A percentile compares a stretch with the other conserved stretches of the same genome.
These are phyloP conservation scores for Lithobates pipiens DNA, from an alignment of 2,797 vertebrate species.

Conservation along the genomic window DNA sequence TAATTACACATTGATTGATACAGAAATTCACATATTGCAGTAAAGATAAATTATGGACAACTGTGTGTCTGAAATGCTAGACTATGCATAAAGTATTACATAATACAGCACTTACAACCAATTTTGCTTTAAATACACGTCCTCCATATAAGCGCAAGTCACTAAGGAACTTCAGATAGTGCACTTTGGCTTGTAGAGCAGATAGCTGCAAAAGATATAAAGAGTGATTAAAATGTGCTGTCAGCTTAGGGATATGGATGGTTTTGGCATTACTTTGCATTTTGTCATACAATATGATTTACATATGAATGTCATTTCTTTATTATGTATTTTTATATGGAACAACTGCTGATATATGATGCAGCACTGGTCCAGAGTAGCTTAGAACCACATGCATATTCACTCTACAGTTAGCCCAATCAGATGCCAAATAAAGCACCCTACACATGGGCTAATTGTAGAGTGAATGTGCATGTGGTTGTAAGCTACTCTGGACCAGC, in stretches of 20 bases:
- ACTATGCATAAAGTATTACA: neutral
- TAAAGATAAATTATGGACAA: slow-evolving; percentile 3
- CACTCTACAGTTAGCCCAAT: neutral
- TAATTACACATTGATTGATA: slow-evolving; percentile 12
- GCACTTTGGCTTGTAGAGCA: slow-evolving; percentile 95
- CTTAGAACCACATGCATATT: neutral
- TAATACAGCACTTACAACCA: slow-evolving; percentile 84
- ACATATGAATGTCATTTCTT: neutral
- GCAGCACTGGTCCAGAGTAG: neutral
- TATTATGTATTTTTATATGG: neutral
- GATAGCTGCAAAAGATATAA: slow-evolving; percentile 83
- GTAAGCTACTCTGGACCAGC: too few relatives aligned
- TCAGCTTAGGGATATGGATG: neutral
- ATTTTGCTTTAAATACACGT: slow-evolving; percentile 92
- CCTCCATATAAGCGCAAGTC: slow-evolving; percentile 96
- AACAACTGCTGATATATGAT: neutral
- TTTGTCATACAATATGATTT: neutral
- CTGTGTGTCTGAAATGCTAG: neutral
- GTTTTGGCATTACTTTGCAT: neutral
- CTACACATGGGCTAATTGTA: too few relatives aligned
- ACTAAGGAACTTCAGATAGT: slow-evolving; percentile 98
- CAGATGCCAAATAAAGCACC: neutral
- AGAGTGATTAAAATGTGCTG: neutral
- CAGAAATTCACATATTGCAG: neutral
- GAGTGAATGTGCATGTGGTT: too few relatives aligned